Base-by-base conservation (phyloP, 2,888 invertebrate genomes). In the Xylota sylvarum region DNA sequence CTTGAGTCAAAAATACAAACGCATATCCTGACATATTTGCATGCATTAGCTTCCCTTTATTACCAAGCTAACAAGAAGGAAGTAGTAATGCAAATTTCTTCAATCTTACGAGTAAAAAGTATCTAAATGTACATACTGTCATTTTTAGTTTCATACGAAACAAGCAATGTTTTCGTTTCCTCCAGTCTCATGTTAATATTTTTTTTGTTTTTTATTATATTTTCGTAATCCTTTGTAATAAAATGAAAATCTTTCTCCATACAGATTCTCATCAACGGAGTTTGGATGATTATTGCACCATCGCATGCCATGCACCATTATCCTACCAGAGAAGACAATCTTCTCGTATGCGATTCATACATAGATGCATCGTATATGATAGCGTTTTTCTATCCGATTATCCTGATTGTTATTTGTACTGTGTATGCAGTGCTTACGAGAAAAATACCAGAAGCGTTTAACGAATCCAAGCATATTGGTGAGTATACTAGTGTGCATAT, bases 391-490 rank as follows among this genome's bases (percentile, higher is more conserved):
- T 98, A 98, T 93, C 98, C 98, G 17, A 98, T 98, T 89, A 94
- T 98, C 84, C 94, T 98, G 65, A 97, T 98, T 89, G 94, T 98
- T 14, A 94, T 98, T 80, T 99, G 99, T 93, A 99, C 99, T 0
- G 95, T 99, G 12, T 99, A 99, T 91, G 99, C 99, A 0, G 96
- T 98, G 0, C 95, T 98, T 58, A 98, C 98, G 0, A 94, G 99
- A 88, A 99, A 99, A 94, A 97, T 99, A 87, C 99, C 99, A 0
- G 99, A 99, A 92, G 98, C 98, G 48, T 99, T 99, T 93, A 99
- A 99, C 93, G 99, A 98, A 93, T 98, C 98, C 90, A 98, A 98
- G 93, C 98, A 98, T 93, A 98, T 98, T 89, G 98, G 99, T 95
- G 89, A 94, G 94, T 92, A 32, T 17, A 35, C n/a, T 35, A 30